Evolutionary conservation across 1,140 invertebrate species (phyloP).

Genomic region (Catajapyx aquilonaris): DNA sequence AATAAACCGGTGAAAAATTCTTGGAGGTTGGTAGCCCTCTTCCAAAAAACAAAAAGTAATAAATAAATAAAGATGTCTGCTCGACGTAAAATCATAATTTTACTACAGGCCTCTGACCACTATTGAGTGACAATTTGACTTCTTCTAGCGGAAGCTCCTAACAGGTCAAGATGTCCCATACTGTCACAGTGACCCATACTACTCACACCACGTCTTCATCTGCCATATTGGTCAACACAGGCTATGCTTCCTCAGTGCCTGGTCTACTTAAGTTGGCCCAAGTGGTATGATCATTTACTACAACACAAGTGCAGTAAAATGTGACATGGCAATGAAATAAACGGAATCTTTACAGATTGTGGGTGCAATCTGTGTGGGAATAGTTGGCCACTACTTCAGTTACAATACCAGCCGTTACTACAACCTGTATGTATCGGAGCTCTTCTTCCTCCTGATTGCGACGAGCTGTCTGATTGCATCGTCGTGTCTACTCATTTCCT

Average conservation of each 20-base stretch:
- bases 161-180: slow-evolving; percentile 44
- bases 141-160: slow-evolving; percentile 8
- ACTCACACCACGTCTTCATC: slow-evolving; percentile 54
- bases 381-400: slow-evolving; percentile 34
- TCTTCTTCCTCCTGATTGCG: slow-evolving; percentile 50
- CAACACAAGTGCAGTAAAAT: too few species aligned
- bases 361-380: slow-evolving; percentile 42
- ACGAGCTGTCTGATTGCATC: slow-evolving; percentile 55
- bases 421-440: slow-evolving; percentile 22
- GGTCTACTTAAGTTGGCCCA: slow-evolving; percentile 50
- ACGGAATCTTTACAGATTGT: too few species aligned
- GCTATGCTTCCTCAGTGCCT: slow-evolving; percentile 43
- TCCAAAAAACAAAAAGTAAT: too few species aligned
- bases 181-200: slow-evolving; percentile 58
- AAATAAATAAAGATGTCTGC: too few species aligned
- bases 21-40: too few species aligned
- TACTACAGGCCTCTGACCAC: too few species aligned
- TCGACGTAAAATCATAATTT: too few species aligned
- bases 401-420: slow-evolving; percentile 18
- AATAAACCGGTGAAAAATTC: too few species aligned
- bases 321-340: too few species aligned
- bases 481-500: slow-evolving; percentile 45
- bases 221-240: slow-evolving; percentile 47
- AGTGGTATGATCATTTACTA: too few species aligned
- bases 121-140: slow-evolving; percentile 7